Percentiles rank a stretch among this genome's conserved stretches.
phyloP scores from a whole-genome alignment of 1,140 invertebrate genomes.

The Hetaerina americana region DNA sequence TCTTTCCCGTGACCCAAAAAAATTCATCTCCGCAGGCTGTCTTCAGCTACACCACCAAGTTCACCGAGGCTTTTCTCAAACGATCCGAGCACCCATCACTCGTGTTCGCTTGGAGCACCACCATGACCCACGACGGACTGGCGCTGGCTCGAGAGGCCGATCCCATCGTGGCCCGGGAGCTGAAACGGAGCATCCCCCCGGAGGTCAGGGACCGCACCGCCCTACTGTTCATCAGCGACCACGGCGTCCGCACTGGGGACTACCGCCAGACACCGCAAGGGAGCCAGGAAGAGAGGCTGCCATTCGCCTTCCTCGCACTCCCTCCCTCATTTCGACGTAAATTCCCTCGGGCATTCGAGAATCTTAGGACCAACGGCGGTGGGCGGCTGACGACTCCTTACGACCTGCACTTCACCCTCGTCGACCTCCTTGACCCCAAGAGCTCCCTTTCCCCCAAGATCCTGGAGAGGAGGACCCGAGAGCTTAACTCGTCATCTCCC shows the following conservation, averaged over 20 bases:
- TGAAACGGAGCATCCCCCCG: not conserved
- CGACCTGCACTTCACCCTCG: constrained; percentile 62
- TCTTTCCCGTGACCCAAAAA: no score
- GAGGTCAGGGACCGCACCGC: constrained; percentile 30
- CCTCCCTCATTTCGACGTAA: constrained; percentile 54
- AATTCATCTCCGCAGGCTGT: not conserved
- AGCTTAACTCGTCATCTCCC: not conserved
- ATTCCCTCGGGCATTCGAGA: constrained; percentile 46
- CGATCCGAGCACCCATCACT: not conserved
- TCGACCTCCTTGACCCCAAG: constrained; percentile 41
- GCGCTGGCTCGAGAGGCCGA: not conserved
- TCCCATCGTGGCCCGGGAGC: not conserved
- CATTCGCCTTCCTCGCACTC: constrained; percentile 67
- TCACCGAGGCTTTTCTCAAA: not conserved
- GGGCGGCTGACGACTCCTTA: constrained; percentile 67
- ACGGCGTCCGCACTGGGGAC: constrained; percentile 78
- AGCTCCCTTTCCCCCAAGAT: constrained; percentile 20
- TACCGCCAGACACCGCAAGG: constrained; percentile 56
- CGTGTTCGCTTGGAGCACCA: not conserved
- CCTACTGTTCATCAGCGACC: constrained; percentile 79
- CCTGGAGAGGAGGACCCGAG: constrained; percentile 15
- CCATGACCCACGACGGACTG: not conserved
- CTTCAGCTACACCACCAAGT: not conserved
- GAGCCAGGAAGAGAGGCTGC: constrained; percentile 77
- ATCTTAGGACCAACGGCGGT: constrained; percentile 53